Evolutionary conservation across 2,113 vertebrate species (phyloP).

Genomic region (Oenanthe melanoleuca): DNA sequence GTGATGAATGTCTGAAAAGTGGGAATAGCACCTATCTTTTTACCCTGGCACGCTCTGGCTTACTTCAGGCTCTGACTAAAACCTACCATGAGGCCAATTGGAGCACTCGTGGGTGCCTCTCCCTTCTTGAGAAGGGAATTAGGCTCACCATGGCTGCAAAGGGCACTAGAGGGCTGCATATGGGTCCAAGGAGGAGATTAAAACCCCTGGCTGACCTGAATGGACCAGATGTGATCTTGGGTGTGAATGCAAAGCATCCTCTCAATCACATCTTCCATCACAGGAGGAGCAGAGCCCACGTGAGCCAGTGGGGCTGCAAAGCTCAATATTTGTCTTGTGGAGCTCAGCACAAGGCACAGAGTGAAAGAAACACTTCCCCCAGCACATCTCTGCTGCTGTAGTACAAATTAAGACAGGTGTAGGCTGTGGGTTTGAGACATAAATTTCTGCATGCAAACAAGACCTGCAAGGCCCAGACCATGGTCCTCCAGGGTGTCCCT

Average conservation of each 20-base stretch:
- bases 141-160: background rate
- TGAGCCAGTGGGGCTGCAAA: background rate
- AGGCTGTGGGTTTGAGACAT: background rate
- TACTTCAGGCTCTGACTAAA: background rate
- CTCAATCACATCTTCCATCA: background rate
- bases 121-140: background rate
- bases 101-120: background rate
- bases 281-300: background rate
- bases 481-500: accelerated
- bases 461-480: background rate
- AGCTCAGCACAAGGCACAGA: background rate
- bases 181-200: background rate
- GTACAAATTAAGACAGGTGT: background rate
- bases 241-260: background rate
- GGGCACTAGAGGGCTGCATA: background rate
- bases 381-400: accelerated
- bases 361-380: background rate
- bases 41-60: background rate
- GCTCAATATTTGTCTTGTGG: background rate
- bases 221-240: background rate
- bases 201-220: background rate
- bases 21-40: background rate
- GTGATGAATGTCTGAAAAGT: background rate
- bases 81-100: background rate
- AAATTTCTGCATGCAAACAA: background rate